A percentile compares a stretch with the other conserved stretches of the same genome.
Conservation (phyloP, 2,113 vertebrate genomes). For the Sorex fumeus region DNA sequence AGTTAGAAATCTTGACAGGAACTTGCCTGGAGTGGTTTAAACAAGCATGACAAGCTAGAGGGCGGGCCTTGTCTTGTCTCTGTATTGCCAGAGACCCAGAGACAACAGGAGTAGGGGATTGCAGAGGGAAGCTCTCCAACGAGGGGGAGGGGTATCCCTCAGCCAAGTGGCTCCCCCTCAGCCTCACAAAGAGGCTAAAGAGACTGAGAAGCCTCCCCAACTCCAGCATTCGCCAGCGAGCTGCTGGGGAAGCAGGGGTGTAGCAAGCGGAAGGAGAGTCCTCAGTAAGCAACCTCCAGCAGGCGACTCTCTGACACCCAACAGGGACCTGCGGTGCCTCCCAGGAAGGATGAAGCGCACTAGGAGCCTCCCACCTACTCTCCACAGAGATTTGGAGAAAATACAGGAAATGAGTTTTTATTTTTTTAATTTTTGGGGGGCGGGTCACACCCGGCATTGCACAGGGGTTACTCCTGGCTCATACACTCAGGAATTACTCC, state of each 20-base stretch:
- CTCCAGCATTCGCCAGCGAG: neutral
- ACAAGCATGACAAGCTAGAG: neutral
- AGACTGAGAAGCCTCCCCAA: neutral
- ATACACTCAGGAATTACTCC: no score
- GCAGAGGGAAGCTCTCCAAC: neutral
- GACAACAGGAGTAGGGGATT: neutral
- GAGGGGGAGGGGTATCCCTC: no score
- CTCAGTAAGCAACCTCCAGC: no score
- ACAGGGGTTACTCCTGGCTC: no score
- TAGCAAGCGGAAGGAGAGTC: no score
- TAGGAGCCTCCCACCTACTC: neutral
- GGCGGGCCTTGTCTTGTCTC: neutral
- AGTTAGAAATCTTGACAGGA: neutral
- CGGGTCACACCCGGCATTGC: no score
- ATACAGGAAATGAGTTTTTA: neutral
- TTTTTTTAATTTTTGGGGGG: no score
- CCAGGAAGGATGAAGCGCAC: neutral
- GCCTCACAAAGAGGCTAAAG: neutral
- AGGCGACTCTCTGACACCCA: no score
- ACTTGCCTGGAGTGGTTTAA: neutral
- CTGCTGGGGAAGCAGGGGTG: no score
- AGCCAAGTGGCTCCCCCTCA: neutral
- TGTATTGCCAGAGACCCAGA: neutral
- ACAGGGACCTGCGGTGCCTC: neutral
- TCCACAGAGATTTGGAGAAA: neutral